A percentile compares a stretch with the other conserved stretches of the same genome.
These are phyloP conservation scores for Phytoseiulus persimilis DNA, from an alignment of 2,888 invertebrate genomes.

Conservation along the genomic window DNA sequence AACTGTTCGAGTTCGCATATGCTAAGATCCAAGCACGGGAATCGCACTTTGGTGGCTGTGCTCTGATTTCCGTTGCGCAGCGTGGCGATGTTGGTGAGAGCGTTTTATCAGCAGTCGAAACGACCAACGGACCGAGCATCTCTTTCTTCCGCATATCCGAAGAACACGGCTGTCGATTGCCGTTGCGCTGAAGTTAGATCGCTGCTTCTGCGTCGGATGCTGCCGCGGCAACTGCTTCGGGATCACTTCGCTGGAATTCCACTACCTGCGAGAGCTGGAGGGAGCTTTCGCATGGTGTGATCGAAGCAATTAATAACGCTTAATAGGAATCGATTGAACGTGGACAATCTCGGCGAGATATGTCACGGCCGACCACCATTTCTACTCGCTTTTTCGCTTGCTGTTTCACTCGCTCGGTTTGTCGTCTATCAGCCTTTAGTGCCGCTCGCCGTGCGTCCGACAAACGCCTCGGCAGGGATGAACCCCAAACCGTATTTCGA, in stretches of 20 bases:
- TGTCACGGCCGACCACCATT: not conserved
- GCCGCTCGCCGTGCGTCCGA: not conserved
- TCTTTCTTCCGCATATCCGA: not conserved
- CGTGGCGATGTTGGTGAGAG: not conserved
- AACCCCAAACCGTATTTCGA: not conserved
- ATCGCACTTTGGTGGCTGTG: too few relatives aligned
- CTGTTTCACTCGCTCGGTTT: not conserved
- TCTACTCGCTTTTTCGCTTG: not conserved
- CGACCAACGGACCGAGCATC: not conserved
- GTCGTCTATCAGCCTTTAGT: conserved; percentile 5
- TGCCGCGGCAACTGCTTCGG: not conserved
- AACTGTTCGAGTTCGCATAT: not conserved
- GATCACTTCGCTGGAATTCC: not conserved
- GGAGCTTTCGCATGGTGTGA: not conserved
- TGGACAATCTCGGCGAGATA: not conserved
- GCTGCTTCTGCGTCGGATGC: not conserved
- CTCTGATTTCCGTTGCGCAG: not conserved
- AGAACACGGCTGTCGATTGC: not conserved
- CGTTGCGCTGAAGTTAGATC: not conserved
- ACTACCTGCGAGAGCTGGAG: not conserved
- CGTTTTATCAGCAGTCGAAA: not conserved
- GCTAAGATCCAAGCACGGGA: too few relatives aligned
- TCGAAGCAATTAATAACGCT: not conserved
- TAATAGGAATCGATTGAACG: conserved; percentile 5
- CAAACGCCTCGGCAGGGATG: not conserved